phyloP scores from a whole-genome alignment of 2,888 invertebrate species.

The Apodemia duryi region DNA sequence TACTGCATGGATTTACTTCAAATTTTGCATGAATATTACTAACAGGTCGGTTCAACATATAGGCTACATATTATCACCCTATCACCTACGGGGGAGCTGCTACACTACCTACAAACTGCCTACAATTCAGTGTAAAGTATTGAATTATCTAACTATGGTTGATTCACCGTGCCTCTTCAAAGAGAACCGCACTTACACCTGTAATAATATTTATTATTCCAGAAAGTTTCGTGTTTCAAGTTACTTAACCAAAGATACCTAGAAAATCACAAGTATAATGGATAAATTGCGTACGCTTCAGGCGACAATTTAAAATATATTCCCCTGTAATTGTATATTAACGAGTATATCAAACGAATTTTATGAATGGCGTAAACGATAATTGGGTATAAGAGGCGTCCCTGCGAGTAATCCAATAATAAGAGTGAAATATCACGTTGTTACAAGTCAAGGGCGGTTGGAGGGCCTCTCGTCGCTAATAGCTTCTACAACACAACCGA shows the following conservation, averaged over 20 bases:
- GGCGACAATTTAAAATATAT: slow-evolving; percentile 3
- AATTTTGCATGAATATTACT: too few species aligned
- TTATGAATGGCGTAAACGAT: slow-evolving; percentile 1
- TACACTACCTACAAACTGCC: too few species aligned
- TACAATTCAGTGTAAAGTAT: neutral
- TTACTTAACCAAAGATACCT: neutral
- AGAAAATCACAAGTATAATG: slow-evolving; percentile 2
- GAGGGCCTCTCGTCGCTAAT: slow-evolving; percentile 9
- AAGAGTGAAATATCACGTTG: slow-evolving; percentile 2
- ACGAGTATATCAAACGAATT: slow-evolving; percentile 1
- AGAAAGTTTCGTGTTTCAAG: neutral
- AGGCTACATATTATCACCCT: too few species aligned
- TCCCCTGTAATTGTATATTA: neutral
- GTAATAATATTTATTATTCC: neutral
- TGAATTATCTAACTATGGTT: neutral
- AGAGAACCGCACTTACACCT: too few species aligned
- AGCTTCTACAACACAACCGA: neutral
- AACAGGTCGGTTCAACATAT: too few species aligned
- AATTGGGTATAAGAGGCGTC: neutral
- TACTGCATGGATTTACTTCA: too few species aligned
- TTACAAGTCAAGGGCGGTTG: slow-evolving; percentile 2
- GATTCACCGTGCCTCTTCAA: neutral
- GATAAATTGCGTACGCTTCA: neutral
- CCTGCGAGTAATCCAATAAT: slow-evolving; percentile 5
- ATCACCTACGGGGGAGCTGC: too few species aligned